Base-by-base conservation (phyloP, 2,888 invertebrate genomes). In the Hipparchia sbordonii region DNA sequence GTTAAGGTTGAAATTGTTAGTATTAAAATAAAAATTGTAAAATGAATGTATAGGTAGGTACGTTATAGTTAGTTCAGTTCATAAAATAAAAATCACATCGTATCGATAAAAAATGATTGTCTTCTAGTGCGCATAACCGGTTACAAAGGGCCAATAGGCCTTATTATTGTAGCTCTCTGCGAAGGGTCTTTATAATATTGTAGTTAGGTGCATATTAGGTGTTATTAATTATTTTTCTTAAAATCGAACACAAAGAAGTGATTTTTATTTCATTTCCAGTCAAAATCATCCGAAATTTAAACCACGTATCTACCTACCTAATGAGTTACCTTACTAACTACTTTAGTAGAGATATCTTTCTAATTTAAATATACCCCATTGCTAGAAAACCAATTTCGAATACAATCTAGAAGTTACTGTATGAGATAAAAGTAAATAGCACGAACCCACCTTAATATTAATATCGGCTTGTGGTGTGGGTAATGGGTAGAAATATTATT, bases 401-500 rank as follows among this genome's bases (percentile, higher is more conserved):
- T 39, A 69, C 67, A 60, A 61, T 67, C 63, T 68, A 68, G 61
- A 63, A 72, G 72, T 67, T 68, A 72, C 72, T 68, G 60, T 72
- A 23, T 65, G 72, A 74, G 70, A 76, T 72, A 76, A 76, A 76
- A 76, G 76, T 76, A 76, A 76, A 74, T 76, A 76, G 72, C 72
- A 72, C 76, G 74, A 73, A 69, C 72, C 76, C 72, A 70, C 76
- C 72, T 76, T 76, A 75, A 74, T 74, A 73, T 76, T 76, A 76
- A 76, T 74, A 76, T 73, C 69, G 76, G 13, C 71, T 74, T 70
- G 76, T 76, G 76, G 76, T 76, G 74, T 76, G 76, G 76, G 76
- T 76, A 76, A 76, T 76, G 74, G 76, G 76, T 76, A 76, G 76
- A 74, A 80, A 79, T 80, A 79, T 78, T 80, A 80, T 77, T 79